Percentiles rank a stretch among this genome's conserved stretches.
Evolutionary conservation across 2,113 vertebrate species (phyloP).

Genomic region (western clawed frog (Xenopus tropicalis)): DNA sequence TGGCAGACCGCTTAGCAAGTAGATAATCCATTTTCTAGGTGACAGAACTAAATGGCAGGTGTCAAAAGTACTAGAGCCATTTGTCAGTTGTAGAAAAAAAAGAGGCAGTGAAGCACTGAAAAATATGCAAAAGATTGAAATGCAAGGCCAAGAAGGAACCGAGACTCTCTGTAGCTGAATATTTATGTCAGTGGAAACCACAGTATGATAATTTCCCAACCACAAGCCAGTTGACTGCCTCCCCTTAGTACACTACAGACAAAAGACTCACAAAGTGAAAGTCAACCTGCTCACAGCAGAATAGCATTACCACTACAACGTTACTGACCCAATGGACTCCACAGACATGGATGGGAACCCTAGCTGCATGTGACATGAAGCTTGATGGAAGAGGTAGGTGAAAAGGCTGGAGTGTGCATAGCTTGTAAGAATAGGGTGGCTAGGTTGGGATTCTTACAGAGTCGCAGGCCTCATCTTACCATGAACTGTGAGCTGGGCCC

Average conservation of each 20-base stretch:
- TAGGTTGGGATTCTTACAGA: no score
- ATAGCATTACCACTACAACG: background rate
- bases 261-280: conserved; percentile 39
- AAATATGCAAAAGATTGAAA: background rate
- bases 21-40: no score
- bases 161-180: conserved; percentile 27
- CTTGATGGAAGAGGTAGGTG: conserved; percentile 9
- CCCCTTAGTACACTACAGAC: conserved; percentile 24
- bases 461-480: background rate
- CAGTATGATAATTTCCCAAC: conserved; percentile 39
- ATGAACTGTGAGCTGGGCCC: background rate
- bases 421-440: no score
- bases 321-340: conserved; percentile 5
- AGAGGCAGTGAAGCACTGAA: background rate
- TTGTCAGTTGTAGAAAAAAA: no score
- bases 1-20: no score
- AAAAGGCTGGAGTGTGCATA: background rate
- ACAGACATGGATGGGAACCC: background rate
- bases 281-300: conserved; percentile 6
- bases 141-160: conserved; percentile 27
- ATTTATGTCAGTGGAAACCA: conserved; percentile 37
- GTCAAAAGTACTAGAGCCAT: no score
- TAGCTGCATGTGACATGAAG: no score
- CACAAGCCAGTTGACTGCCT: conserved; percentile 34
- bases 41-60: no score